Evolutionary conservation across 2,113 vertebrate genomes (phyloP).

Genomic region (Corythornis madagascariensis): DNA sequence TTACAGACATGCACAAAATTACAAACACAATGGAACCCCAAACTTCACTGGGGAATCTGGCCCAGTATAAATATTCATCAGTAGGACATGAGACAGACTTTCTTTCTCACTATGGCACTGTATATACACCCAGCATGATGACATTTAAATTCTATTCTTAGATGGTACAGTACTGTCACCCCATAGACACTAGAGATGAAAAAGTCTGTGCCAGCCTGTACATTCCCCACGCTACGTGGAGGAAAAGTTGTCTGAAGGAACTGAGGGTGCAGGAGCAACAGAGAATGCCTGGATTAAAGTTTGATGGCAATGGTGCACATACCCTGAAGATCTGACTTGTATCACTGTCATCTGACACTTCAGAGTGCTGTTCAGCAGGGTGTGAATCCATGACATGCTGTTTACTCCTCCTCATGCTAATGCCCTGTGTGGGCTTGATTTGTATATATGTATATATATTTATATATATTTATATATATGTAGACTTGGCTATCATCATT

Average conservation of each 20-base stretch:
- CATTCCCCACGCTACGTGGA: background rate
- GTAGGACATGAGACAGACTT: constrained; percentile 1
- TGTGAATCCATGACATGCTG: background rate
- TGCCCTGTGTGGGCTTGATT: background rate
- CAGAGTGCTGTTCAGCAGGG: background rate
- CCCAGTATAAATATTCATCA: background rate
- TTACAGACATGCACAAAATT: background rate
- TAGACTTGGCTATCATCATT: background rate
- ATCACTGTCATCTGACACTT: background rate
- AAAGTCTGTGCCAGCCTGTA: background rate
- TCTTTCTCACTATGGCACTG: constrained; percentile 6
- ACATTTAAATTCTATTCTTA: constrained; percentile 19
- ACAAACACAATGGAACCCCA: background rate
- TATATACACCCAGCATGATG: background rate
- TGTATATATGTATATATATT: fast-evolving
- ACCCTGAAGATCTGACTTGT: background rate
- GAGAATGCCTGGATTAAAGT: background rate
- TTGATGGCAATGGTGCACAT: background rate
- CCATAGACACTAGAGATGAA: background rate
- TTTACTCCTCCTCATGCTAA: background rate
- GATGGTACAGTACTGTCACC: background rate
- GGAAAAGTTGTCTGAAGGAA: background rate
- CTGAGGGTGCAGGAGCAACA: background rate
- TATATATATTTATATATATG: background rate
- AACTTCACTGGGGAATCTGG: background rate